Conservation (phyloP, 2,888 invertebrate genomes). For the Pheosia tremula region DNA sequence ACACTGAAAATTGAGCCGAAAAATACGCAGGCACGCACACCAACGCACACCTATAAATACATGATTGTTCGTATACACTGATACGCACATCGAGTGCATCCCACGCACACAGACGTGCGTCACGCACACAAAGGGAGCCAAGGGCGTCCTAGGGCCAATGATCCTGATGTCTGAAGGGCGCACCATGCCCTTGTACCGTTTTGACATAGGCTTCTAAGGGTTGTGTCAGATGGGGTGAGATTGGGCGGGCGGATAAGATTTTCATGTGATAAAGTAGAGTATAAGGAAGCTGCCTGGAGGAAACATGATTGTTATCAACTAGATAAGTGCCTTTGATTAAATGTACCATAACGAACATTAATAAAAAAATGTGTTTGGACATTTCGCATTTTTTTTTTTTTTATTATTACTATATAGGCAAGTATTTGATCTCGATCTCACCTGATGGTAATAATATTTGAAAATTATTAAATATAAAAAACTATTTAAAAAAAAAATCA, state of each 20-base stretch:
- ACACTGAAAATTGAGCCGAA: conserved; percentile 17
- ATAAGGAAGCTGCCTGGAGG: no score
- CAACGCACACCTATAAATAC: conserved; percentile 3
- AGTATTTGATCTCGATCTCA: no score
- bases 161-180: conserved; percentile 50
- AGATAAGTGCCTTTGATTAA: no score
- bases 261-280: no score
- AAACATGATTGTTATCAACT: no score
- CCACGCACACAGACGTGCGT: conserved; percentile 10
- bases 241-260: not conserved
- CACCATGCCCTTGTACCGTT: conserved; percentile 38
- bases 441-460: no score
- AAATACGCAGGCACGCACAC: conserved; percentile 16
- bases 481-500: no score
- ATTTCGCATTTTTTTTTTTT: no score
- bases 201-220: conserved; percentile 21
- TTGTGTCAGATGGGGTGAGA: conserved; percentile 7
- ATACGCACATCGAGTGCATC: conserved; percentile 28
- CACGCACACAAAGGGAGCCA: conserved; percentile 20
- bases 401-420: no score
- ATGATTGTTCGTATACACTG: not conserved
- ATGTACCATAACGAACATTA: no score
- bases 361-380: no score
- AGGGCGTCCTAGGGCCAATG: conserved; percentile 42
- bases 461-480: no score